These are phyloP conservation scores for Coenobita brevimanus DNA, from an alignment of 1,140 invertebrate genomes.

Conservation along the genomic window DNA sequence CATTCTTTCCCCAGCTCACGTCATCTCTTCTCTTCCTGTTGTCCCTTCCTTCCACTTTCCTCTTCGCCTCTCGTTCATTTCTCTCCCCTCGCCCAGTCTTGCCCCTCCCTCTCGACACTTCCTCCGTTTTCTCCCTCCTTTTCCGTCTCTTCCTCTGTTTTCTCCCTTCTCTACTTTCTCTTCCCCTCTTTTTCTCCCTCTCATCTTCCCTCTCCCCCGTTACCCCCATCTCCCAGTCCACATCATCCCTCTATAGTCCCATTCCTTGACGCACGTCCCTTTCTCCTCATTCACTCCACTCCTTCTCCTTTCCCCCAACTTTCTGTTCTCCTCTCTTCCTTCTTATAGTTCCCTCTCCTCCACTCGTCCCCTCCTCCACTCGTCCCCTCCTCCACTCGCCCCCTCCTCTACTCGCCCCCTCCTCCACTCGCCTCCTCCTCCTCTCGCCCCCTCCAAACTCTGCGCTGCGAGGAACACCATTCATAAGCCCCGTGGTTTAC, in stretches of 20 bases:
- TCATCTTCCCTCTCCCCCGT: conserved; percentile 4
- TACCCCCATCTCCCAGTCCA: not conserved
- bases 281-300: not conserved
- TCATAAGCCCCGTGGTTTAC: conserved; percentile 18
- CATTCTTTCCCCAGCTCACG: no score
- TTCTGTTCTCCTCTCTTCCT: not conserved
- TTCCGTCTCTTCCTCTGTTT: not conserved
- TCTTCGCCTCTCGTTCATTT: no score
- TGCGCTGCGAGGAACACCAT: not conserved
- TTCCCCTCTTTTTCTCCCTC: conserved; percentile 9
- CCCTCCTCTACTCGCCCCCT: not conserved
- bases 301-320: no score
- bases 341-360: not conserved
- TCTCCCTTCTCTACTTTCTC: no score
- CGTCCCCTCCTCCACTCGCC: not conserved
- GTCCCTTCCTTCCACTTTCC: no score
- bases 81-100: no score
- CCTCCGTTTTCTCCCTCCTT: not conserved
- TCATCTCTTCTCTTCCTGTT: no score
- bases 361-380: not conserved
- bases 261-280: not conserved
- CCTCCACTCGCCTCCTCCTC: not conserved
- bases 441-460: not conserved
- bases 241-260: no score
- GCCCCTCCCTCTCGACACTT: no score